Base-by-base conservation (phyloP, 2,888 invertebrate genomes). In the Cephus spinipes region DNA sequence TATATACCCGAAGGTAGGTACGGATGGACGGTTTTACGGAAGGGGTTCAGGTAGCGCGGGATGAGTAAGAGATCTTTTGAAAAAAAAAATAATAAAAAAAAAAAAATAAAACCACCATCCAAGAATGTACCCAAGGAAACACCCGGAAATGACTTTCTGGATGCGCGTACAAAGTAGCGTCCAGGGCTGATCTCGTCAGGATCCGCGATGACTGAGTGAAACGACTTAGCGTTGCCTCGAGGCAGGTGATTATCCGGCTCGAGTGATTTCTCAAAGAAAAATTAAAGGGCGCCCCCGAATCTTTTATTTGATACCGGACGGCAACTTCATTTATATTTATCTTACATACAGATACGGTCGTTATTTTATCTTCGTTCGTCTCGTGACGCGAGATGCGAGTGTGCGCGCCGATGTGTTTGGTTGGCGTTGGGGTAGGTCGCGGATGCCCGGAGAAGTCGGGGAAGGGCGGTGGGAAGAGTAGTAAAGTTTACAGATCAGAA, bases 401-500 rank as follows among this genome's bases (percentile, higher is more conserved):
- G 40, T 15, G 15, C 12, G 36, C 9, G 15, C 6, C 23, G 6
- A 55, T 15, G 9, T 55, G 4, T 35, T 0, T 12, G 36, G 40
- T 9, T 55, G 1, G 6, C 23, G 40, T 55, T 55, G 40, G 23
- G 40, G 9, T 55, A 55, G 40, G 40, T 55, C 40, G 40, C 0
- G 23, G 40, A 55, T 23, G 23, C 40, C 23, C 23, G 40, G 23
- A 55, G 23, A 55, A 55, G 40, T 9, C 23, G 9, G 23, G 4
- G 1, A 4, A 15, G 36, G 12, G 12, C 0, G 4, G 36, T 0
- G 36, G 36, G 4, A 4, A 55, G n/a, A 12, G 35, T 15, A n/a
- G 74, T 73, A n/a, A 35, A 73, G 35, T 73, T 34, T 34, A 34
- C 34, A 73, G 74, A 32, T 73, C n/a, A 11, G 74, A 34, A 30